Evolutionary conservation across 2,888 invertebrate genomes (phyloP).

Genomic region (Hydriomena furcata): DNA sequence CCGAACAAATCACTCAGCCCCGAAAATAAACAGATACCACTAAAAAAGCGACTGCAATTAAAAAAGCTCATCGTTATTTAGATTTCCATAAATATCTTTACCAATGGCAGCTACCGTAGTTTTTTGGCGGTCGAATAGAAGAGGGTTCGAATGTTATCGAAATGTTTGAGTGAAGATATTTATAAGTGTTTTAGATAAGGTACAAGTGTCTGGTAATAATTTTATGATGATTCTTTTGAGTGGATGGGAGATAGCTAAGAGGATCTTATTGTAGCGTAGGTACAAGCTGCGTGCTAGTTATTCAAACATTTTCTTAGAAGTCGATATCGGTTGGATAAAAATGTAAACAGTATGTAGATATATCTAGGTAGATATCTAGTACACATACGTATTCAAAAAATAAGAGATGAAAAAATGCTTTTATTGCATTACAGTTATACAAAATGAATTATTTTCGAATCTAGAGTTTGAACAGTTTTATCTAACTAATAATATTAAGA

Average conservation of each 20-base stretch:
- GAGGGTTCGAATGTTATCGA: conserved; percentile 25
- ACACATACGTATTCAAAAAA: no score
- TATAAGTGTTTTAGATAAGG: conserved; percentile 30
- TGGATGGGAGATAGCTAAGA: conserved; percentile 32
- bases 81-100: conserved; percentile 79
- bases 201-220: conserved; percentile 30
- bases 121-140: conserved; percentile 30
- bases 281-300: no score
- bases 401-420: no score
- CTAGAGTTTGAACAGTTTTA: not conserved
- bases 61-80: conserved; percentile 74
- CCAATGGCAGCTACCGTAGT: conserved; percentile 50
- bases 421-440: no score
- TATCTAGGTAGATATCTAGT: no score
- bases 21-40: conserved; percentile 74
- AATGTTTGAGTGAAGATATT: conserved; percentile 20
- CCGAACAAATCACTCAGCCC: conserved; percentile 73
- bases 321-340: no score
- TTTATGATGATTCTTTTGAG: conserved; percentile 38
- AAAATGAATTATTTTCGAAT: no score
- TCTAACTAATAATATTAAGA: no score
- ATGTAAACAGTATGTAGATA: no score
- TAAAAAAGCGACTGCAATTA: conserved; percentile 76
- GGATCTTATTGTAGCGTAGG: conserved; percentile 13
- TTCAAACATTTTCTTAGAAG: no score